A percentile compares a stretch with the other conserved stretches of the same genome.
Conservation (phyloP, 2,113 vertebrate genomes). For the Hydropotes inermis region DNA sequence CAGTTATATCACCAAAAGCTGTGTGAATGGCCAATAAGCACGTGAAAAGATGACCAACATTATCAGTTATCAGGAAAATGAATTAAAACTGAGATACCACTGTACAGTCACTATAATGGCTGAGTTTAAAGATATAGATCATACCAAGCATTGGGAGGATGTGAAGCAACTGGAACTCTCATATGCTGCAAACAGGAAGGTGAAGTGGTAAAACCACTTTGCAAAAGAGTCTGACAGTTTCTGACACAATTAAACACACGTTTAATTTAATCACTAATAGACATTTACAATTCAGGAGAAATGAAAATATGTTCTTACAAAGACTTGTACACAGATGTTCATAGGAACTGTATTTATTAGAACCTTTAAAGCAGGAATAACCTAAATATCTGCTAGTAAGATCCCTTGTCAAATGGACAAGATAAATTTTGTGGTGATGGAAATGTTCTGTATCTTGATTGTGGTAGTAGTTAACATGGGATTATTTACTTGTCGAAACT, state of each 20-base stretch:
- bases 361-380: neutral
- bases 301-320: neutral
- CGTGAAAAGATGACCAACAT: neutral
- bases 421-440: neutral
- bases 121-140: neutral
- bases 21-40: neutral
- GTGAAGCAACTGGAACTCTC: neutral
- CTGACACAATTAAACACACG: neutral
- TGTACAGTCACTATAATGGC: neutral
- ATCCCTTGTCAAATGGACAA: neutral
- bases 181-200: neutral
- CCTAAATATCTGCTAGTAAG: neutral
- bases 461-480: neutral
- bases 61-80: neutral
- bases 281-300: neutral
- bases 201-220: neutral
- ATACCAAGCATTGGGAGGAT: neutral
- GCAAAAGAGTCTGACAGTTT: neutral
- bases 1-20: neutral
- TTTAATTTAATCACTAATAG: neutral
- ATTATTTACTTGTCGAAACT: neutral
- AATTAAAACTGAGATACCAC: neutral
- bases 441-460: neutral
- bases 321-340: neutral
- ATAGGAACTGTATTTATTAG: neutral